Conservation (phyloP, 2,888 invertebrate genomes). For the Ophion ellenae region DNA sequence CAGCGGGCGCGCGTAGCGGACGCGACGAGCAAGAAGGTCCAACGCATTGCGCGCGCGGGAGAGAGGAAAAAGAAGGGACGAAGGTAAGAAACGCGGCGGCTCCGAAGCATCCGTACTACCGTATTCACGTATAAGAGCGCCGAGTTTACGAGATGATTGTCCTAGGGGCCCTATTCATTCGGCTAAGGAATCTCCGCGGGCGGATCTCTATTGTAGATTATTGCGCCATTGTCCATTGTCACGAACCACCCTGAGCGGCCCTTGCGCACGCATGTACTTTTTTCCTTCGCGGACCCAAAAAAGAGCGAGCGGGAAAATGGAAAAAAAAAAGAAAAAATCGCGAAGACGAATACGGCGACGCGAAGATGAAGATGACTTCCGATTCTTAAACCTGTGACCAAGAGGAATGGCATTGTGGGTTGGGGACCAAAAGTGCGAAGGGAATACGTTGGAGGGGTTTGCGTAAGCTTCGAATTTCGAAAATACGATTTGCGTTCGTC, state of each 20-base stretch:
- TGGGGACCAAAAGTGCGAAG: not conserved
- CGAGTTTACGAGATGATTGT: slow-evolving; percentile 80
- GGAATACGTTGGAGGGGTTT: too few relatives aligned
- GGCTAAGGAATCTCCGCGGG: slow-evolving; percentile 75
- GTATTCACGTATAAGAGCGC: slow-evolving; percentile 69
- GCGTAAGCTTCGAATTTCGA: too few relatives aligned
- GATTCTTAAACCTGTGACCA: not conserved
- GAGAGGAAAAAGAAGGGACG: slow-evolving; percentile 62
- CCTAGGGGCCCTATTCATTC: slow-evolving; percentile 78
- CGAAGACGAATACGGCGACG: slow-evolving; percentile 10
- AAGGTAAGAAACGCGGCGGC: slow-evolving; percentile 55
- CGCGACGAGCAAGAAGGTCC: not conserved
- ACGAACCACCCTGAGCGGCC: slow-evolving; percentile 63
- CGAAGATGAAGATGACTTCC: slow-evolving; percentile 20
- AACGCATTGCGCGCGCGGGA: slow-evolving; percentile 38
- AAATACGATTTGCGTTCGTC: too few relatives aligned
- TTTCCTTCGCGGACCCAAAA: slow-evolving; percentile 27
- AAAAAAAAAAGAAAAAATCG: slow-evolving; percentile 17
- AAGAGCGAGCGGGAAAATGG: not conserved
- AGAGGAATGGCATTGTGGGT: not conserved
- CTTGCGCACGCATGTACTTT: slow-evolving; percentile 28
- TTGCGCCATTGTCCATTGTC: slow-evolving; percentile 79
- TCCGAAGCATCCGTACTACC: slow-evolving; percentile 32
- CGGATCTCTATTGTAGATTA: slow-evolving; percentile 80
- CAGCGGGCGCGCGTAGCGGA: not conserved